A percentile compares a stretch with the other conserved stretches of the same genome.
These are phyloP conservation scores for Eunapius fragilis DNA, from an alignment of 37 sponge, comb jelly and placozoan genomes.

Conservation along the genomic window DNA sequence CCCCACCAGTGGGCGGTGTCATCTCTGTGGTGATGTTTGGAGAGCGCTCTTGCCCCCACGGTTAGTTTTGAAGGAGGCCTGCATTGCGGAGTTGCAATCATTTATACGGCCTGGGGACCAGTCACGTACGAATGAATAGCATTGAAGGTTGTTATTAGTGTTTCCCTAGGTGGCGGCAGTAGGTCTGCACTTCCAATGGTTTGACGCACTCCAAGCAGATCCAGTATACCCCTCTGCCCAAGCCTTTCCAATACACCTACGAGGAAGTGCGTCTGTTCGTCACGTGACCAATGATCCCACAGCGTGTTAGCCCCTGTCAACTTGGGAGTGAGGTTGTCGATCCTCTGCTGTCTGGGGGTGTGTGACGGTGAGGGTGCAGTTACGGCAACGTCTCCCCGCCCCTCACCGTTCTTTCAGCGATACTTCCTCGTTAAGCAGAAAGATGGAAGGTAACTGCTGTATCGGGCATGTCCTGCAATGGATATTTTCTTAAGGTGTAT, in stretches of 20 bases:
- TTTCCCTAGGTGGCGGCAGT: conserved; percentile 58
- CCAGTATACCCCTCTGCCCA: conserved; percentile 70
- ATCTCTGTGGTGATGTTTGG: conserved; percentile 83
- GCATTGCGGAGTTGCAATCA: too few species aligned
- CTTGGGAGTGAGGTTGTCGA: conserved; percentile 14
- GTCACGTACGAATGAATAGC: conserved; percentile 17
- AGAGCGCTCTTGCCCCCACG: conserved; percentile 78
- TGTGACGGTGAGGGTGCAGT: too few species aligned
- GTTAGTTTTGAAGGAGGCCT: conserved; percentile 59
- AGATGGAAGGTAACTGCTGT: conserved; percentile 58
- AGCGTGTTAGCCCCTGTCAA: conserved; percentile 20
- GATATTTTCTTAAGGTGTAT: neutral
- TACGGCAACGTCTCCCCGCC: too few species aligned
- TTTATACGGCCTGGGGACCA: too few species aligned
- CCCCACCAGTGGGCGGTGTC: conserved; percentile 80
- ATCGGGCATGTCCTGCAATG: conserved; percentile 49
- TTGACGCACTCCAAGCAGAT: conserved; percentile 64
- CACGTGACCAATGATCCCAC: conserved; percentile 53
- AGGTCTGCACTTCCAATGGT: conserved; percentile 61
- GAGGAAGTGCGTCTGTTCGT: conserved; percentile 18
- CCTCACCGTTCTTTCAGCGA: conserved; percentile 26
- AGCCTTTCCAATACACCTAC: conserved; percentile 20
- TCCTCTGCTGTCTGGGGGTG: conserved; percentile 23
- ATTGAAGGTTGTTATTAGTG: conserved; percentile 41
- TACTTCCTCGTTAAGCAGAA: conserved; percentile 56